Evolutionary conservation across 2,113 vertebrate genomes (phyloP).

Genomic region (Agelaius tricolor): DNA sequence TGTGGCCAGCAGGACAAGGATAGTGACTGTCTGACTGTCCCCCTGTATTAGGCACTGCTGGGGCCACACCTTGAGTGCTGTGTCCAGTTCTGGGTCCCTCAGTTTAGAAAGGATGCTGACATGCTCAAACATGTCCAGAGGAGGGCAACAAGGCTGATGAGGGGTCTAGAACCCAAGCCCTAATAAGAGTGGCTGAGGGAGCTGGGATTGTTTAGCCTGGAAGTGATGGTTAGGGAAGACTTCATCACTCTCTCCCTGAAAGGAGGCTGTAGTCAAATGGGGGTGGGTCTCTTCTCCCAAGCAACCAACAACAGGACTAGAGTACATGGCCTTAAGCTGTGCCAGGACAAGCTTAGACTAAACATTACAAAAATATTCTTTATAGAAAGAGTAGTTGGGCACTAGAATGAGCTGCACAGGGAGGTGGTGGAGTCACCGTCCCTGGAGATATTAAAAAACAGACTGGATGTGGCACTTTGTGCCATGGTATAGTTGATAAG

Average conservation of each 20-base stretch:
- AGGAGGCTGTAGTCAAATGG: background rate
- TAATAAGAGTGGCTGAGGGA: background rate
- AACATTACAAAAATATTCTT: background rate
- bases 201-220: background rate
- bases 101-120: background rate
- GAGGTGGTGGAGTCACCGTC: background rate
- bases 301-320: background rate
- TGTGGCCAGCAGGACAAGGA: background rate
- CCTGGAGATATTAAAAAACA: background rate
- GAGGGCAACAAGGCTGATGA: background rate
- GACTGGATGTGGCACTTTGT: background rate
- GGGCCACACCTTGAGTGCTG: background rate
- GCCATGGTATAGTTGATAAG: background rate
- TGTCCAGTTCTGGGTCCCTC: too few species aligned
- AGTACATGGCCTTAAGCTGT: background rate
- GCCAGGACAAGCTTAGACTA: background rate
- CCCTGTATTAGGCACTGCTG: fast-evolving
- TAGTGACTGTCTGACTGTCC: fast-evolving
- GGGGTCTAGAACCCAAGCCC: background rate
- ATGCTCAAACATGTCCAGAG: background rate
- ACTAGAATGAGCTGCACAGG: background rate
- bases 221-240: background rate
- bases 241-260: background rate
- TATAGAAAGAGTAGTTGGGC: background rate
- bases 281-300: fast-evolving